These are phyloP conservation scores for Entelurus aequoreus DNA, from an alignment of 2,113 vertebrate genomes.

Conservation along the genomic window DNA sequence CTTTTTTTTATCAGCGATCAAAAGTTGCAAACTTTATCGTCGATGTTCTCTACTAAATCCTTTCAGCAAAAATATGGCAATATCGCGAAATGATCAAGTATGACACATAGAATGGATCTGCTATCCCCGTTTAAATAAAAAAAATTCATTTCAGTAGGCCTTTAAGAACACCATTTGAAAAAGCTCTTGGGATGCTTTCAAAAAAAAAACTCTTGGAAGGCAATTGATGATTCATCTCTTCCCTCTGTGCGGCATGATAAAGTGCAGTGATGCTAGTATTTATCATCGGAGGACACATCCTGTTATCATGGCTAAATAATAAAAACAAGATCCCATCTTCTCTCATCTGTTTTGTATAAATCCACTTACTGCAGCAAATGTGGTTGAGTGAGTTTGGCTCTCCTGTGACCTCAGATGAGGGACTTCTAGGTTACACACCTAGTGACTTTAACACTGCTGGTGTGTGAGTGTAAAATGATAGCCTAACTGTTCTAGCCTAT, in stretches of 20 bases:
- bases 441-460: background rate
- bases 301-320: slow-evolving; percentile 37
- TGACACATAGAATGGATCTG: no score
- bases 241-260: slow-evolving; percentile 18
- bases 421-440: background rate
- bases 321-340: slow-evolving; percentile 10
- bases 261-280: slow-evolving; percentile 23
- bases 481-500: background rate
- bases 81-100: no score
- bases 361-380: background rate
- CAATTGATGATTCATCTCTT: slow-evolving; percentile 24
- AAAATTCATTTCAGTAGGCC: no score
- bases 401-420: background rate
- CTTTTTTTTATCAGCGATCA: no score
- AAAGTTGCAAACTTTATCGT: no score
- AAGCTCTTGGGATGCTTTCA: background rate
- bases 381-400: slow-evolving; percentile 3
- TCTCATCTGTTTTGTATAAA: slow-evolving; percentile 18
- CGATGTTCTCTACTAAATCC: no score
- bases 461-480: no score
- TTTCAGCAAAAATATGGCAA: no score
- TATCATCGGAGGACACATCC: slow-evolving; percentile 42
- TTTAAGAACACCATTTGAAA: background rate
- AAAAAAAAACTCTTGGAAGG: slow-evolving; percentile 13
- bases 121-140: no score